Conservation (phyloP, 2,888 invertebrate genomes). For the Bhutanitis thaidina region DNA sequence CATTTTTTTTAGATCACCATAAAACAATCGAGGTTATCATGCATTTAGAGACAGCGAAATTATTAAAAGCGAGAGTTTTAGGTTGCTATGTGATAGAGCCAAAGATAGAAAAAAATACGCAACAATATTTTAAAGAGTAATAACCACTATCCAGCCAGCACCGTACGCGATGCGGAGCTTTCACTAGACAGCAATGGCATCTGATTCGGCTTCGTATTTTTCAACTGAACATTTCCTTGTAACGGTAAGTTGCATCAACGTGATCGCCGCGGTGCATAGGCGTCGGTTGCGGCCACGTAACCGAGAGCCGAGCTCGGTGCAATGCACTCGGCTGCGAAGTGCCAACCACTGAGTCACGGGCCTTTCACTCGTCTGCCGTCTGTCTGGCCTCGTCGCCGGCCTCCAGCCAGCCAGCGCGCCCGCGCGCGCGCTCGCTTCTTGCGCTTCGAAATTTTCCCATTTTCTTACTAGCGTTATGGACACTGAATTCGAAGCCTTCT, state of each 20-base stretch:
- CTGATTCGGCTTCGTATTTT: not conserved
- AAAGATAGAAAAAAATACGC: not conserved
- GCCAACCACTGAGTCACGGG: constrained; percentile 39
- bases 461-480: not conserved
- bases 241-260: not conserved
- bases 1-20: too few species aligned
- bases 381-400: constrained; percentile 43
- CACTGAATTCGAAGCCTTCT: too few species aligned
- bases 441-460: constrained; percentile 14
- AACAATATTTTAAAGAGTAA: not conserved
- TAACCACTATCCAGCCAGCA: not conserved
- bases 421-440: too few species aligned
- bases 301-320: constrained; percentile 36
- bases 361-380: constrained; percentile 67
- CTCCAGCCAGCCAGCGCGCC: not conserved
- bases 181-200: not conserved
- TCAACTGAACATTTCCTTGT: not conserved
- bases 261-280: not conserved
- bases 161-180: not conserved
- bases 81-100: too few species aligned
- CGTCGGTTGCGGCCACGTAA: constrained; percentile 6
- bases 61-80: not conserved
- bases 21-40: too few species aligned
- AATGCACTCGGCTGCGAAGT: constrained; percentile 32
- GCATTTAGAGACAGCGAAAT: too few species aligned